phyloP scores from a whole-genome alignment of 2,888 invertebrate species.

The Scaptomyza parva region DNA sequence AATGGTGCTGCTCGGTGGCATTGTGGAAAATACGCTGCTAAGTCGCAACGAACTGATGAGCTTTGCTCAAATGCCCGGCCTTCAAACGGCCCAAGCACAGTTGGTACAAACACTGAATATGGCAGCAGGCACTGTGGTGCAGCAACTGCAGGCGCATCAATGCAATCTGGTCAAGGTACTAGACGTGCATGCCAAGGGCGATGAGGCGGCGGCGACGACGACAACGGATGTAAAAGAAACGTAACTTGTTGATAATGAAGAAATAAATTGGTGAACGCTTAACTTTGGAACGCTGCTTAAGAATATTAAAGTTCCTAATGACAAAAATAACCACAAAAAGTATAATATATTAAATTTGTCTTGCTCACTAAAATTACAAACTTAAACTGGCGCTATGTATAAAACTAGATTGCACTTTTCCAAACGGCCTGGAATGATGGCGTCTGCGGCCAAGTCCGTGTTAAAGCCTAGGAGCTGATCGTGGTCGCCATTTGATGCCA shows the following conservation, averaged over 20 bases:
- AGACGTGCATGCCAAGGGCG: conserved; percentile 86
- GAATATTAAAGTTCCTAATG: not conserved
- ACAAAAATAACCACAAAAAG: conserved; percentile 46
- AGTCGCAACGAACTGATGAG: conserved; percentile 89
- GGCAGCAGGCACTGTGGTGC: conserved; percentile 88
- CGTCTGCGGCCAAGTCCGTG: conserved; percentile 47
- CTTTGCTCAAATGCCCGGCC: conserved; percentile 88
- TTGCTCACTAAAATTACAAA: conserved; percentile 65
- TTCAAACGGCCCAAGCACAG: conserved; percentile 88
- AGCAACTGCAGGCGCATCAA: conserved; percentile 89
- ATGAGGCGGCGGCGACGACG: not conserved
- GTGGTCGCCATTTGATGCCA: conserved; percentile 72
- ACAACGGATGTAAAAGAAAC: conserved; percentile 14
- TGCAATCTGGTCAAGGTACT: conserved; percentile 88
- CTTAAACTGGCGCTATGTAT: conserved; percentile 45
- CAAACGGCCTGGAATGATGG: conserved; percentile 82
- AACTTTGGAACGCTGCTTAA: not conserved
- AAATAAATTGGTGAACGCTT: conserved; percentile 22
- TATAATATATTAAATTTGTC: conserved; percentile 54
- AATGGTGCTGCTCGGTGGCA: conserved; percentile 90
- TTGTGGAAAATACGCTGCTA: conserved; percentile 89
- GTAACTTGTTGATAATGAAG: conserved; percentile 41
- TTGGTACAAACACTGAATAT: conserved; percentile 89
- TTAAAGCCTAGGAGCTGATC: conserved; percentile 71
- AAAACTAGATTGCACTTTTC: conserved; percentile 72